A percentile compares a stretch with the other conserved stretches of the same genome.
Conservation (phyloP, 1,140 invertebrate genomes). For the Cydia splendana region DNA sequence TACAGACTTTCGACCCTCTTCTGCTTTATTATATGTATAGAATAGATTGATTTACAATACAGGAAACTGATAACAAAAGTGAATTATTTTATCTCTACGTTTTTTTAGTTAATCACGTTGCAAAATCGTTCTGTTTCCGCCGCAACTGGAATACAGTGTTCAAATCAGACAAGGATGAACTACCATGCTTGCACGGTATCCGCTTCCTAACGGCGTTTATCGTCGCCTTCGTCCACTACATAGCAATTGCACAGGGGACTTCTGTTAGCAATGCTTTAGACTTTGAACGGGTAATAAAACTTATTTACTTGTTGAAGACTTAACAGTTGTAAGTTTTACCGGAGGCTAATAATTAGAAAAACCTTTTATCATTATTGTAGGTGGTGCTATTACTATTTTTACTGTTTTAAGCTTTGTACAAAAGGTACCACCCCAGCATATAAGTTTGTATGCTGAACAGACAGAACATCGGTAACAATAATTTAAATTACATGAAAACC, state of each 20-base stretch:
- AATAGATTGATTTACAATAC: not conserved
- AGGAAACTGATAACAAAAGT: not conserved
- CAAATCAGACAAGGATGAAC: constrained; percentile 35
- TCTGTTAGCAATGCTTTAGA: constrained; percentile 36
- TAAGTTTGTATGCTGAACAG: too few relatives aligned
- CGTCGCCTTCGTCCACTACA: constrained; percentile 32
- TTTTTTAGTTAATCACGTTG: constrained; percentile 14
- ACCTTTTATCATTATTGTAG: too few relatives aligned
- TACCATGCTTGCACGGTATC: constrained; percentile 39
- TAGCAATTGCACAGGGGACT: constrained; percentile 17
- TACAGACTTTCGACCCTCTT: too few relatives aligned
- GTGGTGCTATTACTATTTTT: too few relatives aligned
- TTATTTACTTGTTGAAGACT: not conserved
- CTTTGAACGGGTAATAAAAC: constrained; percentile 38
- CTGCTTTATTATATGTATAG: too few relatives aligned
- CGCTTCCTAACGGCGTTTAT: constrained; percentile 34
- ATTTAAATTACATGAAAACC: too few relatives aligned
- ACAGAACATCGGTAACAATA: too few relatives aligned
- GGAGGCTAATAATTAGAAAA: too few relatives aligned
- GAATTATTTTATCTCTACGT: not conserved
- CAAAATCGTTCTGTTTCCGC: constrained; percentile 24
- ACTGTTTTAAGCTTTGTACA: too few relatives aligned
- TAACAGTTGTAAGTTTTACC: too few relatives aligned
- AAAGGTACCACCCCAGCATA: too few relatives aligned
- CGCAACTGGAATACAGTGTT: constrained; percentile 29